These are phyloP conservation scores for Mionectes olivaceus DNA, from an alignment of 2,797 vertebrate genomes.

Conservation along the genomic window DNA sequence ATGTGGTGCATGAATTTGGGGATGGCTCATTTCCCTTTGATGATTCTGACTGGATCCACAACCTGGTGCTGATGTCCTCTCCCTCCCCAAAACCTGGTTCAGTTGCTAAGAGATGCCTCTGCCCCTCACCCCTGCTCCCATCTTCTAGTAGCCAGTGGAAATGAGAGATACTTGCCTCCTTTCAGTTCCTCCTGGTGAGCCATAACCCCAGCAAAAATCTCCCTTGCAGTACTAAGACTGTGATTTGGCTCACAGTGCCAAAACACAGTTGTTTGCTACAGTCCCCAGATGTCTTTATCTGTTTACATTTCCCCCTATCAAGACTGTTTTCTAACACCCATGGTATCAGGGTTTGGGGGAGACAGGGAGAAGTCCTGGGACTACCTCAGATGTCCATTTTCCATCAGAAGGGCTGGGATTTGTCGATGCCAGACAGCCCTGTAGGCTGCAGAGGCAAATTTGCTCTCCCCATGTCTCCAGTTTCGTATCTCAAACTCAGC, in stretches of 20 bases:
- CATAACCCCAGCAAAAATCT: neutral
- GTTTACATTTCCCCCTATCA: slow-evolving; percentile 56
- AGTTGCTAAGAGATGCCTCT: neutral
- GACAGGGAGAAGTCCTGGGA: neutral
- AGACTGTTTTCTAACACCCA: slow-evolving; percentile 9
- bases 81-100: neutral
- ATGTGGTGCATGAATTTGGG: rapidly evolving
- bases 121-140: rapidly evolving
- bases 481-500: slow-evolving; percentile 13
- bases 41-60: rapidly evolving
- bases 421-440: neutral
- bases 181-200: neutral
- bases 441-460: neutral
- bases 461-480: neutral
- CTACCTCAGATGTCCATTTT: slow-evolving; percentile 31
- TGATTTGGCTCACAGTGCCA: neutral
- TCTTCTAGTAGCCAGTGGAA: neutral
- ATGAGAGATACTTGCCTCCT: neutral
- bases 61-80: neutral
- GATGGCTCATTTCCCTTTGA: neutral
- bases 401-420: neutral
- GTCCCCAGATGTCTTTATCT: slow-evolving; percentile 26
- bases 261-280: neutral
- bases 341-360: neutral
- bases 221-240: neutral